Evolutionary conservation across 2,888 invertebrate genomes (phyloP).

Genomic region (Archips xylosteana): DNA sequence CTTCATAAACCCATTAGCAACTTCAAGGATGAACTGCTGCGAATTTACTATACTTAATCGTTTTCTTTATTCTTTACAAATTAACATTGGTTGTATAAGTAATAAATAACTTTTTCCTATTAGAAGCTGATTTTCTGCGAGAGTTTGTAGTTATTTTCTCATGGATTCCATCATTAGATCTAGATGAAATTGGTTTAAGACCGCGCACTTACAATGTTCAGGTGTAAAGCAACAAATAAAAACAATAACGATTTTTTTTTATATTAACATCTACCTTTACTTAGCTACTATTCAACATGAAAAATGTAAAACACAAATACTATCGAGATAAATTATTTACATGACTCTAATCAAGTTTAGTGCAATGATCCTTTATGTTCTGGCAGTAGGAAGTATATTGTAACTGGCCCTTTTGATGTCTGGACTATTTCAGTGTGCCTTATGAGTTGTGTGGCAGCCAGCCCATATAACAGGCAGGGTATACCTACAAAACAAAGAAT

Average conservation of each 20-base stretch:
- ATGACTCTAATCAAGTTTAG: conserved; percentile 59
- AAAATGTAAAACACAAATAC: neutral
- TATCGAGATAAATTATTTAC: neutral
- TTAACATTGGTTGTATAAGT: too few species aligned
- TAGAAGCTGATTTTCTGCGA: too few species aligned
- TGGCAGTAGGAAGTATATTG: conserved; percentile 94
- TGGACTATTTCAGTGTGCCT: conserved; percentile 91
- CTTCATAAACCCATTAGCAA: neutral
- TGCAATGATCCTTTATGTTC: conserved; percentile 93
- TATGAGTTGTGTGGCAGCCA: conserved; percentile 93
- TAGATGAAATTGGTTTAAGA: too few species aligned
- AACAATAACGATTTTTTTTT: neutral
- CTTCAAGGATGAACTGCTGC: neutral
- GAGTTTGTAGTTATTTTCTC: too few species aligned
- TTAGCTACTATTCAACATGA: conserved; percentile 11
- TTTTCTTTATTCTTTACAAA: too few species aligned
- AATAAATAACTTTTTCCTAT: too few species aligned
- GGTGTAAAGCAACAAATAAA: neutral
- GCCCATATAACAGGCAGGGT: conserved; percentile 95
- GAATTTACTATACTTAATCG: too few species aligned
- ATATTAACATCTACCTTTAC: conserved; percentile 12
- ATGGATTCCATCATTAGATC: too few species aligned
- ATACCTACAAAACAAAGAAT: conserved; percentile 87
- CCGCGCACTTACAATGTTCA: too few species aligned
- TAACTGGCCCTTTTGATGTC: conserved; percentile 89